Percentiles rank a stretch among this genome's conserved stretches.
These are phyloP conservation scores for Onychomys leucogaster DNA, from an alignment of 2,797 vertebrate genomes.

Conservation along the genomic window DNA sequence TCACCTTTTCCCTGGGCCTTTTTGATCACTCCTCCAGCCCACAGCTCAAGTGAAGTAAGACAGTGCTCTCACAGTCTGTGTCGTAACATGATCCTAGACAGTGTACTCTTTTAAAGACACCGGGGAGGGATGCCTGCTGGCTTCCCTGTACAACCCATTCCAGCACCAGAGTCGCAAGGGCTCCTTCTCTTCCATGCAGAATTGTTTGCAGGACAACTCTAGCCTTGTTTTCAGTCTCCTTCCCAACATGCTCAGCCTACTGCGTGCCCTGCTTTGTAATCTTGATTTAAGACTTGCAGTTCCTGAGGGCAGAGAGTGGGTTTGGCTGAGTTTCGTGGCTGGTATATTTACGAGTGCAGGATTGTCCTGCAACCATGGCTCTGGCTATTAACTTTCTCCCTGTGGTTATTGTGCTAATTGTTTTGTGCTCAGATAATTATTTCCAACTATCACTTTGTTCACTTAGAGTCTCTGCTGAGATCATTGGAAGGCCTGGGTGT, in stretches of 20 bases:
- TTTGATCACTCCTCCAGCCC: neutral
- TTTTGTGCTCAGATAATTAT: conserved; percentile 63
- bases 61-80: neutral
- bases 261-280: neutral
- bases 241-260: neutral
- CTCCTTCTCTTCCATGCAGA: conserved; percentile 58
- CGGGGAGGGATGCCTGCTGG: neutral
- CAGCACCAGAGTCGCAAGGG: conserved; percentile 1
- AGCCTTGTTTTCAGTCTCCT: conserved; percentile 47
- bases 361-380: neutral
- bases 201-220: conserved; percentile 58
- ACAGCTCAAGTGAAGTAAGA: neutral
- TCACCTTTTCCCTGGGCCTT: neutral
- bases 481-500: neutral
- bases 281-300: conserved; percentile 47
- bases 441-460: conserved; percentile 48
- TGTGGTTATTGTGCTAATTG: conserved; percentile 53
- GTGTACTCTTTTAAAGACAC: conserved; percentile 49
- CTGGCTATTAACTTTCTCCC: conserved; percentile 40
- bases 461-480: neutral
- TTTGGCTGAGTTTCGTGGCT: conserved; percentile 44
- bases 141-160: neutral
- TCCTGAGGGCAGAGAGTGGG: conserved; percentile 52
- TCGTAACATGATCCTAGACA: conserved; percentile 57
- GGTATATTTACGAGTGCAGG: conserved; percentile 43